Base-by-base conservation (phyloP, 2,888 invertebrate species). In the Tubulanus polymorphus region DNA sequence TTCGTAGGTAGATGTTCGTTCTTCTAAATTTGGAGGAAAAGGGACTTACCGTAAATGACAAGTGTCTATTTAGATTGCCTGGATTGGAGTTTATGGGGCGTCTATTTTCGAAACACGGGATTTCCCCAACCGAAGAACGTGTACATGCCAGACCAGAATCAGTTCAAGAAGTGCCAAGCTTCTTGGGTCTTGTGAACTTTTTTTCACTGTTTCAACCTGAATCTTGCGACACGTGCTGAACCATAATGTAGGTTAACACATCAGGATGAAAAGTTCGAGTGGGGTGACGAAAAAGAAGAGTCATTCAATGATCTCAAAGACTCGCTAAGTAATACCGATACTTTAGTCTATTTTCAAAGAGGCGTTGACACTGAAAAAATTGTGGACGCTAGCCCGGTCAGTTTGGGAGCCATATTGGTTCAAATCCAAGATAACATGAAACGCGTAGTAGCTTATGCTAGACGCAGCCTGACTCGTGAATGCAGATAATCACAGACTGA, bases 11-110 rank as follows among this genome's bases (percentile, higher is more conserved):
- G 25, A 2, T 47, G 2, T 46, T 46, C 10, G 54, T 60, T 5
- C 45, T 66, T 37, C 32, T 60, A n/a, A 41, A 45, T 23, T 20
- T 66, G 3, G 32, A 49, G 26, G 59, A 55, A 12, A 55, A 57
- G 20, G 56, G 58, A 15, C 27, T 66, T 1, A 66, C 59, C 1
- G 25, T 65, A 18, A 63, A 62, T 51, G 54, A 59, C 1, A 65
- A 65, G 51, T 63, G 62, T 53, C 29, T 60, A 54, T 64, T 65
- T 47, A 57, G 54, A 23, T 56, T 63, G 55, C 30, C 51, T 5
- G 18, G 61, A 27, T 32, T 57, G 1, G 32, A 23, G 2, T 60
- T 51, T 29, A 46, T 55, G 52, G 57, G 55, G n/a, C 57, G 59
- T 48, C 37, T 41, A 5, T 30, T 48, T 48, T n/a, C 18, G 48